Evolutionary conservation across 2,113 vertebrate genomes (phyloP).

Genomic region (Monopterus albus): DNA sequence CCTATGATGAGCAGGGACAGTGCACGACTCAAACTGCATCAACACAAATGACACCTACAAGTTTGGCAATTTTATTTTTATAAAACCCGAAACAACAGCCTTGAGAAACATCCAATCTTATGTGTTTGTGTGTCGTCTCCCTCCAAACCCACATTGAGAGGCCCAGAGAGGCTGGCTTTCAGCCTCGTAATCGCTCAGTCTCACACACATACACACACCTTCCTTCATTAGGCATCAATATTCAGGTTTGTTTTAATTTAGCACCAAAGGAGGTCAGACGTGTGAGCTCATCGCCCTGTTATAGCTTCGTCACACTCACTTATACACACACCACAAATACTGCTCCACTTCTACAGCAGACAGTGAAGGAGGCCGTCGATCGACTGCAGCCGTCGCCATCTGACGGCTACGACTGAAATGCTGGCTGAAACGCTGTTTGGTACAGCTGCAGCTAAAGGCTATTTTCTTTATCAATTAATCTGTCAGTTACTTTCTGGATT

Average conservation of each 20-base stretch:
- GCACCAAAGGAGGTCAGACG: conserved; percentile 79
- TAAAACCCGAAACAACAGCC: neutral
- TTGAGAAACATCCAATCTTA: neutral
- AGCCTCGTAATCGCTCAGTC: conserved; percentile 53
- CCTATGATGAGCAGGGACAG: too few species aligned
- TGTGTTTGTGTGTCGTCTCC: conserved; percentile 11
- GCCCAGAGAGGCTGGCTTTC: conserved; percentile 55
- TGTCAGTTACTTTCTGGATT: too few species aligned
- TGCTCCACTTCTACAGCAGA: conserved; percentile 67
- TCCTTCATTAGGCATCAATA: conserved; percentile 76
- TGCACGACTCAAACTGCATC: too few species aligned
- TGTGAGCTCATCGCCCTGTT: conserved; percentile 72
- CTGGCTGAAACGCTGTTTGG: too few species aligned
- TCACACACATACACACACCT: conserved; percentile 49
- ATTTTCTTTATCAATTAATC: too few species aligned
- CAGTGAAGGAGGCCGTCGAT: conserved; percentile 31
- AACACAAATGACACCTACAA: neutral
- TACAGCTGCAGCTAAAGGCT: too few species aligned
- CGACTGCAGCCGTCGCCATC: conserved; percentile 22
- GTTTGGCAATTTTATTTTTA: neutral
- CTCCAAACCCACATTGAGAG: conserved; percentile 46
- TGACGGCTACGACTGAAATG: too few species aligned
- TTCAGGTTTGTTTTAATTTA: conserved; percentile 80
- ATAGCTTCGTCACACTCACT: conserved; percentile 67
- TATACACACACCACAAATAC: conserved; percentile 43